These are phyloP conservation scores for Caenorhabditis remanei DNA, from an alignment of 1,140 invertebrate genomes.

Conservation along the genomic window DNA sequence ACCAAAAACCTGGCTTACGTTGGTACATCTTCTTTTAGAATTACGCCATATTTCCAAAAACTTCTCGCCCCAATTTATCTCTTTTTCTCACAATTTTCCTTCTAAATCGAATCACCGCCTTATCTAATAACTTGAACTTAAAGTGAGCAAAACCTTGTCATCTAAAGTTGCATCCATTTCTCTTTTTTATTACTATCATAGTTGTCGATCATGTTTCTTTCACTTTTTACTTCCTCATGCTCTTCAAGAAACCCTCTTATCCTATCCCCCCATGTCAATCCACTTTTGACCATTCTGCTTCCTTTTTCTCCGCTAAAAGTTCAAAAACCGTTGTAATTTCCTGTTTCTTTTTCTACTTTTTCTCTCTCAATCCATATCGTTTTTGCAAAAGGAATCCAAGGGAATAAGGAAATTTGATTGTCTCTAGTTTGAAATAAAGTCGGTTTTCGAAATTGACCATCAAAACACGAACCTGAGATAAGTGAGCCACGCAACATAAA, in stretches of 20 bases:
- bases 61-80: not conserved
- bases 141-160: not conserved
- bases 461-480: constrained; percentile 81
- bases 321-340: constrained; percentile 49
- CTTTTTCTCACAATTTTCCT: not conserved
- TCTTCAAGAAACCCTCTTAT: constrained; percentile 38
- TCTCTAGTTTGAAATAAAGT: not conserved
- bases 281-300: constrained; percentile 25
- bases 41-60: not conserved
- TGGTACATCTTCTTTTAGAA: not conserved
- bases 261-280: constrained; percentile 32
- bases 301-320: constrained; percentile 42
- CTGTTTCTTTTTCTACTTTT: not conserved
- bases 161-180: not conserved
- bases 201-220: constrained; percentile 39
- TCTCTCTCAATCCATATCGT: not conserved
- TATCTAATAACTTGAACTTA: not conserved
- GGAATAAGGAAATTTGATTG: constrained; percentile 18
- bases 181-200: constrained; percentile 12
- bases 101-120: not conserved
- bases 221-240: constrained; percentile 29
- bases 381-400: not conserved
- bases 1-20: constrained; percentile 34
- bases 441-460: not conserved
- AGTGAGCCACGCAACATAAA: constrained; percentile 84